A percentile compares a stretch with the other conserved stretches of the same genome.
Conservation (phyloP, 2,797 vertebrate genomes). For the Tangara arthus region DNA sequence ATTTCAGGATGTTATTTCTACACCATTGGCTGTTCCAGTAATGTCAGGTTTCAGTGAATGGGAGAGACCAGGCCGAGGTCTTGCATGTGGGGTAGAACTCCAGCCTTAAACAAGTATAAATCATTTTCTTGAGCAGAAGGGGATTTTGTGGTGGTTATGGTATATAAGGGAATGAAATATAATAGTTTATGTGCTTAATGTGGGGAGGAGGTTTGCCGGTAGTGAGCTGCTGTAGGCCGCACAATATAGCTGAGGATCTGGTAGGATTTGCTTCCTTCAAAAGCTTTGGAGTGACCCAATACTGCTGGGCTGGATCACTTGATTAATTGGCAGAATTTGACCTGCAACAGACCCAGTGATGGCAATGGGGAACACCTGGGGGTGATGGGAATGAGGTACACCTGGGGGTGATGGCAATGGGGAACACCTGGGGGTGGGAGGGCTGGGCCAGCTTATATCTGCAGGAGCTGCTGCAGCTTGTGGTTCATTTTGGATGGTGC, state of each 20-base stretch:
- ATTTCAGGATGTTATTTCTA: neutral
- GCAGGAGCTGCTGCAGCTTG: fast-evolving
- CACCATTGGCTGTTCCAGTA: neutral
- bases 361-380: neutral
- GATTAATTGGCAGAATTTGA: neutral
- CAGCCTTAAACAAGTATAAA: neutral
- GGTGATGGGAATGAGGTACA: too few species aligned
- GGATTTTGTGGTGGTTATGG: neutral
- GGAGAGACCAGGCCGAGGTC: neutral
- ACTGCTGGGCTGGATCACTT: fast-evolving
- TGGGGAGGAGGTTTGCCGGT: neutral
- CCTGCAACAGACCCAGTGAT: neutral
- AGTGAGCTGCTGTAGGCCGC: neutral
- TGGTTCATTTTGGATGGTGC: fast-evolving
- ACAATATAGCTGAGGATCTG: fast-evolving
- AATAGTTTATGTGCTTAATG: too few species aligned
- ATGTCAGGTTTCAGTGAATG: neutral
- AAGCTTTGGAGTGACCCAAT: neutral
- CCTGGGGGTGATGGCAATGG: neutral
- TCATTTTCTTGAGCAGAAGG: neutral
- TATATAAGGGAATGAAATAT: neutral
- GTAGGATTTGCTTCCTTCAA: neutral
- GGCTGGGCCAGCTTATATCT: neutral
- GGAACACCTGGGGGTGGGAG: neutral
- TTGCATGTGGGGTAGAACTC: fast-evolving